These are phyloP conservation scores for Diadromus collaris DNA, from an alignment of 2,888 invertebrate species.

Conservation along the genomic window DNA sequence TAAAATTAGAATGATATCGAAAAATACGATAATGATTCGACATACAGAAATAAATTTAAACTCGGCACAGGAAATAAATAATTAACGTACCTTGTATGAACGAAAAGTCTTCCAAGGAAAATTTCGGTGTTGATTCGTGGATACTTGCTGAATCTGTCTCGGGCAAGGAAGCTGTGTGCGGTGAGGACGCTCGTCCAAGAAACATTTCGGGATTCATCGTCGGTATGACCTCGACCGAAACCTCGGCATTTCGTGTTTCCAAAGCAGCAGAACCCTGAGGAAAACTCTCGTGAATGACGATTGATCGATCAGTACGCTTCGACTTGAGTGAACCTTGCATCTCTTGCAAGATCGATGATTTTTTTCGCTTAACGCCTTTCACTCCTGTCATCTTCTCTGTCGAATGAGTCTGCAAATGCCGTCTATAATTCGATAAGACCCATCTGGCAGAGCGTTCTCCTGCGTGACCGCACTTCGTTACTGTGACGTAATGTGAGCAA, in stretches of 20 bases:
- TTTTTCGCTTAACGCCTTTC: constrained; percentile 23
- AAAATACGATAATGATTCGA: not conserved
- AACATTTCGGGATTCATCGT: not conserved
- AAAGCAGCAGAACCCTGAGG: not conserved
- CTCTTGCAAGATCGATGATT: constrained; percentile 10
- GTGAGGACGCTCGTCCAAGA: constrained; percentile 15
- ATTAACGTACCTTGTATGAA: constrained; percentile 10
- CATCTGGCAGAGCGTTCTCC: constrained; percentile 30
- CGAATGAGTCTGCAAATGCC: constrained; percentile 41
- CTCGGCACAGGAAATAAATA: constrained; percentile 10
- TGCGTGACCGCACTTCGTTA: constrained; percentile 40
- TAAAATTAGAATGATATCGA: too few species aligned
- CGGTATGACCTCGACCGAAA: not conserved
- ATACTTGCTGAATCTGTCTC: not conserved
- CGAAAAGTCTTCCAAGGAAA: not conserved
- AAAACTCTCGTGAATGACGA: constrained; percentile 21
- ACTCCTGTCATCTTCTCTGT: not conserved
- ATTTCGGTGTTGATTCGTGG: constrained; percentile 10
- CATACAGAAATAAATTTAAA: constrained; percentile 8
- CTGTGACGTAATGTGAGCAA: constrained; percentile 21
- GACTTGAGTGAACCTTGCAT: constrained; percentile 23
- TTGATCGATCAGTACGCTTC: not conserved
- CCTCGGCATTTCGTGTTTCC: constrained; percentile 17
- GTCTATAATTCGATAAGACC: constrained; percentile 47
- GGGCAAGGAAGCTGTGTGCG: not conserved